phyloP scores from a whole-genome alignment of 2,113 vertebrate species.

The Vulpes vulpes region DNA sequence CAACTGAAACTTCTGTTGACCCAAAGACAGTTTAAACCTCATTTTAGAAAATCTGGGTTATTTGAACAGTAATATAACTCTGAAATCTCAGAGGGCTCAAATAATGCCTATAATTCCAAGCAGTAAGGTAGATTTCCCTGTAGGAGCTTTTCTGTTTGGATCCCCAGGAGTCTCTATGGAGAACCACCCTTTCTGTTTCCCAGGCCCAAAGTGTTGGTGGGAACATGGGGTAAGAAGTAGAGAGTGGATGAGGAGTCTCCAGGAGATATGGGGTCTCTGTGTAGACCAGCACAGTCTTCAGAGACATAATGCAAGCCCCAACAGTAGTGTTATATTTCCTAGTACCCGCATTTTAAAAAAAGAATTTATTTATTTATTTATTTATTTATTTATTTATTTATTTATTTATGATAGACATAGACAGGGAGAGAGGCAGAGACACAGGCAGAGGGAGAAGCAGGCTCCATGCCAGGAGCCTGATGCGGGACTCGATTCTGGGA shows the following conservation, averaged over 20 bases:
- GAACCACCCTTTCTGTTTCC: not conserved
- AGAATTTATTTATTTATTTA: not conserved
- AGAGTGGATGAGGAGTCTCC: not conserved
- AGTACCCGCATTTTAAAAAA: not conserved
- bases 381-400: accelerated
- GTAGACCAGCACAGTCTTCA: not conserved
- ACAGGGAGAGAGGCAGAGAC: too few relatives aligned
- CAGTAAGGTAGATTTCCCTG: not conserved
- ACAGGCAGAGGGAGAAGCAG: too few relatives aligned
- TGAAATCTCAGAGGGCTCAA: not conserved
- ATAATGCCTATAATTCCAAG: not conserved
- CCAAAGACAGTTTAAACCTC: not conserved
- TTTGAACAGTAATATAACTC: not conserved
- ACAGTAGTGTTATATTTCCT: not conserved
- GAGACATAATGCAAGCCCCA: not conserved
- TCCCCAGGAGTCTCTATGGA: not conserved
- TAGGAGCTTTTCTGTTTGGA: not conserved
- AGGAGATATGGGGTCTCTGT: not conserved
- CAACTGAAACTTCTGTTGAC: not conserved
- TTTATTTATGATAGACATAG: too few relatives aligned
- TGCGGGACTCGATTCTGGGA: too few relatives aligned
- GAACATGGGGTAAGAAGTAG: not conserved
- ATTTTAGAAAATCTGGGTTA: conserved; percentile 1
- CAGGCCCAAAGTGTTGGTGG: too few relatives aligned
- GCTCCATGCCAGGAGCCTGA: too few relatives aligned